Evolutionary conservation across 2,888 invertebrate species (phyloP).

Genomic region (Philereme vetulata): DNA sequence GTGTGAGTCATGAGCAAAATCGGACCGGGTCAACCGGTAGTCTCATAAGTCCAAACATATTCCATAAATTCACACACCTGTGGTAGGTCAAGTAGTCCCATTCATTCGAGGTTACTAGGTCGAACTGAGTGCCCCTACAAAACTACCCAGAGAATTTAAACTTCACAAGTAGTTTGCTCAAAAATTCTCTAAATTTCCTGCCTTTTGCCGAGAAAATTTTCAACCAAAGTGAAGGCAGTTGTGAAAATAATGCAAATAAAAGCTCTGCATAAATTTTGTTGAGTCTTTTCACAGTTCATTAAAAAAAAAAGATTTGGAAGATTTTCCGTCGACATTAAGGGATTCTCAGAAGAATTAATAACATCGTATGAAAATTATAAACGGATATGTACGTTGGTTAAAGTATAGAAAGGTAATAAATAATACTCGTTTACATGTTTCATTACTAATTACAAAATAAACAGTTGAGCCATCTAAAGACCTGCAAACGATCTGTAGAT

Average conservation of each 20-base stretch:
- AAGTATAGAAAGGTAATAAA: no score
- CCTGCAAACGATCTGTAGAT: no score
- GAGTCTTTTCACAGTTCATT: slow-evolving; percentile 21
- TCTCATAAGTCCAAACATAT: slow-evolving; percentile 24
- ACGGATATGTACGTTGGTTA: no score
- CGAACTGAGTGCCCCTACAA: slow-evolving; percentile 44
- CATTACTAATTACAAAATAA: no score
- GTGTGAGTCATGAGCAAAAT: neutral
- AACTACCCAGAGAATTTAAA: slow-evolving; percentile 39
- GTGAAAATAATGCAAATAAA: slow-evolving; percentile 24
- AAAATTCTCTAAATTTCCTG: slow-evolving; percentile 28
- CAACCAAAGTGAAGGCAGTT: slow-evolving; percentile 22
- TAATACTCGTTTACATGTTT: no score
- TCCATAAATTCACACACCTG: slow-evolving; percentile 28
- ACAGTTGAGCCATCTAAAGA: no score
- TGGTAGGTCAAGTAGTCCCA: slow-evolving; percentile 32
- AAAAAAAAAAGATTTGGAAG: slow-evolving; percentile 2
- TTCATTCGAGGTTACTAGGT: slow-evolving; percentile 51
- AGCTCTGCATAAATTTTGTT: slow-evolving; percentile 22
- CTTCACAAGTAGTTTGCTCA: slow-evolving; percentile 37
- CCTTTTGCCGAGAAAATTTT: slow-evolving; percentile 22
- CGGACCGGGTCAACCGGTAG: neutral
- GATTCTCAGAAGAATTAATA: no score
- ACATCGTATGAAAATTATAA: no score
- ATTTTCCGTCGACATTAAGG: no score